Evolutionary conservation across 2,888 invertebrate species (phyloP), one percentile per base, ranked within the genome.

Genomic region (Melanargia galathea): DNA sequence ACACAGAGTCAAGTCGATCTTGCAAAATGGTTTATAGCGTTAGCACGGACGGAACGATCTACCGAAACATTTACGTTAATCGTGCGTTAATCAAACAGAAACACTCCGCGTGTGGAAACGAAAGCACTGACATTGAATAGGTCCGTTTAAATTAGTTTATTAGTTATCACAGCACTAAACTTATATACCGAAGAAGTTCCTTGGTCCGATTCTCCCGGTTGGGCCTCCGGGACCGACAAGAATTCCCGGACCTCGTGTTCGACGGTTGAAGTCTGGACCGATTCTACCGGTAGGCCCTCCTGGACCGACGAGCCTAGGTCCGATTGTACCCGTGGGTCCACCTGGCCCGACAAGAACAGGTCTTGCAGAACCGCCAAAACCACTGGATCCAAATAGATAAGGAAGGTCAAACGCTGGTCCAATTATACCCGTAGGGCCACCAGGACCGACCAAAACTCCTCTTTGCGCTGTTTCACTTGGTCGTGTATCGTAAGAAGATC

Each of bases 401-500:
- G 35, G 35, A 0, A 35, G 13, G 13, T 35, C 13, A 4, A 49
- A 83, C 1, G 46, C 60, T 2, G 72, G 75, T 11, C 72, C 72
- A 8, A 74, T 67, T 1, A 74, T 56, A 8, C 77, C 76, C 0
- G 92, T 92, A 0, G 93, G 71, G 10, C 73, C 72, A 7, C 70
- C 69, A 6, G 87, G 87, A 18, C 87, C 87, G 1, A 82, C 81
- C 18, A 87, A 70, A 24, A 87, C 62, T 26, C 67, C 69, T 54
- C 68, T 64, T 56, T 69, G 69, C 11, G 69, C 69, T 20, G 67
- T 45, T 55, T 62, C 69, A 35, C 67, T 69, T 7, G 79, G 82
- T 35, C 86, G 89, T 51, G 88, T 78, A 22, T 85, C 76, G 43
- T 91, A 91, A 0, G 90, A 90, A 1, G 92, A 92, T n/a, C 93